phyloP scores from a whole-genome alignment of 1,140 invertebrate species.

The Lordiphosa collinella region DNA sequence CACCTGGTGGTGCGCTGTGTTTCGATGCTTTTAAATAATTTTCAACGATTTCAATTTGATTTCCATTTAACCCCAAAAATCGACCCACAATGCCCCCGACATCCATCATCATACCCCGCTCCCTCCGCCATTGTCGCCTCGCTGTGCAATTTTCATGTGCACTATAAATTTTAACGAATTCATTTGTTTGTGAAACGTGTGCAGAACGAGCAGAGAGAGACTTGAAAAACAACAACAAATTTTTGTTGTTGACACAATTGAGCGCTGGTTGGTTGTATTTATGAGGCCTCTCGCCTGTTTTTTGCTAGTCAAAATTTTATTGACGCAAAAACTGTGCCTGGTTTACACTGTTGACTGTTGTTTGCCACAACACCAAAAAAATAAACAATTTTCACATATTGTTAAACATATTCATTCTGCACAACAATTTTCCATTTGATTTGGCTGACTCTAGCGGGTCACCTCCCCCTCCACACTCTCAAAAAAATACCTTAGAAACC shows the following conservation, averaged over 20 bases:
- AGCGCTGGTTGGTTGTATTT: slow-evolving; percentile 48
- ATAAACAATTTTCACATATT: slow-evolving; percentile 51
- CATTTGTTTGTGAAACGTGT: slow-evolving; percentile 63
- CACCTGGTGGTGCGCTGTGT: background rate
- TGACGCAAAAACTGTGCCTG: slow-evolving; percentile 34
- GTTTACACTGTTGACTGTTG: slow-evolving; percentile 22
- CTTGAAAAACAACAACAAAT: slow-evolving; percentile 17
- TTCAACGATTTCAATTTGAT: slow-evolving; percentile 48
- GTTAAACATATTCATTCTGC: slow-evolving; percentile 40
- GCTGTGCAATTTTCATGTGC: slow-evolving; percentile 43
- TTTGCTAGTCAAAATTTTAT: slow-evolving; percentile 22
- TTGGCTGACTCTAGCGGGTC: background rate
- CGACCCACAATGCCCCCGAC: slow-evolving; percentile 16
- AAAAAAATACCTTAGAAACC: slow-evolving; percentile 39
- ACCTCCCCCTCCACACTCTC: background rate
- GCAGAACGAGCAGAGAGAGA: slow-evolving; percentile 16
- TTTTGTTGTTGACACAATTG: slow-evolving; percentile 64
- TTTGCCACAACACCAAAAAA: slow-evolving; percentile 11
- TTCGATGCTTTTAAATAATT: slow-evolving; percentile 18
- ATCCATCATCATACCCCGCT: background rate
- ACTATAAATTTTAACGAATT: slow-evolving; percentile 57
- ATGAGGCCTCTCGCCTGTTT: slow-evolving; percentile 25
- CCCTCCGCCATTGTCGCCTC: slow-evolving; percentile 2
- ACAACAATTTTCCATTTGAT: slow-evolving; percentile 1
- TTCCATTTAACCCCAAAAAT: slow-evolving; percentile 34